Conservation (phyloP, 2,113 vertebrate species). For the Heteronetta atricapilla region DNA sequence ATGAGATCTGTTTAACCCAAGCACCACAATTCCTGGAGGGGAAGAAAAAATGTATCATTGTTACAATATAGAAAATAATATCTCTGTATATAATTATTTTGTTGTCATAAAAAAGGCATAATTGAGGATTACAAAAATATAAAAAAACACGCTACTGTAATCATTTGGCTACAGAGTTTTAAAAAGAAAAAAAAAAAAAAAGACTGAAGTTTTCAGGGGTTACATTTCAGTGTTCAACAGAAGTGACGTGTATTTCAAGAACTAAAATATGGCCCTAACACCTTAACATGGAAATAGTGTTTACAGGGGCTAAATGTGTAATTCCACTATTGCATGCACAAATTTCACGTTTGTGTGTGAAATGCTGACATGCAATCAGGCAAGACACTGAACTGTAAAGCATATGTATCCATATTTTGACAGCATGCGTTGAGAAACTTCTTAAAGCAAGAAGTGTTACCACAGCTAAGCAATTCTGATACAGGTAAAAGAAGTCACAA, state of each 20-base stretch:
- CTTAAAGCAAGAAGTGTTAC: not conserved
- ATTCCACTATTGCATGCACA: not conserved
- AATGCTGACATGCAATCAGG: not conserved
- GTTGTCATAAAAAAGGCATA: not conserved
- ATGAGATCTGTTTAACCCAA: conserved; percentile 94
- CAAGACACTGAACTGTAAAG: not conserved
- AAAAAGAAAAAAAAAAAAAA: not conserved
- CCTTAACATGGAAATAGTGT: not conserved
- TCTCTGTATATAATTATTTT: not conserved
- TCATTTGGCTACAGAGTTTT: not conserved
- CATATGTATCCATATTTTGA: not conserved
- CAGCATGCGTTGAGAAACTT: not conserved
- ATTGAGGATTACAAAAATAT: not conserved
- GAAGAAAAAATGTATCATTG: conserved; percentile 31
- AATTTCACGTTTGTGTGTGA: not conserved
- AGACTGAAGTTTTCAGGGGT: not conserved
- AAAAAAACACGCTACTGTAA: not conserved
- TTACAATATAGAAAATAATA: not conserved
- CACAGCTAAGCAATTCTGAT: not conserved
- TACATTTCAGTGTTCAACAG: not conserved
- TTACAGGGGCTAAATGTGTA: not conserved
- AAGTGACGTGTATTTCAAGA: not conserved
- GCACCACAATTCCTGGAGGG: conserved; percentile 90
- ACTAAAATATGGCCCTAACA: not conserved
- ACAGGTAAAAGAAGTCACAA: not conserved